Conservation (phyloP, 1,140 invertebrate species). For the Elymnias hypermnestra region DNA sequence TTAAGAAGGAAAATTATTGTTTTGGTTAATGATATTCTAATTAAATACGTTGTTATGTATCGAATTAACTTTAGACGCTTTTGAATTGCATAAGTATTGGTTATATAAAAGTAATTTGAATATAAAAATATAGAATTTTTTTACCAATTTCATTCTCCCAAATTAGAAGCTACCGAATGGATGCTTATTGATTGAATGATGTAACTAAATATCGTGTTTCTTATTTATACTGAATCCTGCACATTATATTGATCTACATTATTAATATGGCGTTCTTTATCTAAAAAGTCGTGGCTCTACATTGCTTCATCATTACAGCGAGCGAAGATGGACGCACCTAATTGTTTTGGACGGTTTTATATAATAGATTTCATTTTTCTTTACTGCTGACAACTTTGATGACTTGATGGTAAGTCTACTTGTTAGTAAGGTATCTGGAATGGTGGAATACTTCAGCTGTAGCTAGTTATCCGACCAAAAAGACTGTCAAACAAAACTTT, state of each 20-base stretch:
- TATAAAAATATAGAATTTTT: slow-evolving; percentile 13
- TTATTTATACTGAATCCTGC: slow-evolving; percentile 57
- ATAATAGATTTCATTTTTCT: no score
- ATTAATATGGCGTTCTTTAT: slow-evolving; percentile 42
- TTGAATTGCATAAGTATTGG: no score
- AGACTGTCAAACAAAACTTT: no score
- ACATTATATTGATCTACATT: slow-evolving; percentile 54
- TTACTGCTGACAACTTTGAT: no score
- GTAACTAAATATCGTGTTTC: slow-evolving; percentile 34
- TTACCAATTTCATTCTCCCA: slow-evolving; percentile 57
- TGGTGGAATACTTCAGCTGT: no score
- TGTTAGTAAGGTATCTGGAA: no score
- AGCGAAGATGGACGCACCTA: slow-evolving; percentile 45
- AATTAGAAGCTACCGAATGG: slow-evolving; percentile 29
- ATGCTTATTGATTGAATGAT: slow-evolving; percentile 43
- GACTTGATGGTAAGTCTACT: no score
- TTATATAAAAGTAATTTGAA: not conserved
- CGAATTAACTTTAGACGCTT: no score
- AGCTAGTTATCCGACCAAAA: no score
- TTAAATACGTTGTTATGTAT: no score
- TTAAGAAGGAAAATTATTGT: not conserved
- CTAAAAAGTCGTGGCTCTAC: slow-evolving; percentile 40
- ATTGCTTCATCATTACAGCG: slow-evolving; percentile 50
- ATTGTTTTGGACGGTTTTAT: no score
- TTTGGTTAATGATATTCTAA: no score